phyloP scores from a whole-genome alignment of 2,888 invertebrate species.

The Tipula unca region DNA sequence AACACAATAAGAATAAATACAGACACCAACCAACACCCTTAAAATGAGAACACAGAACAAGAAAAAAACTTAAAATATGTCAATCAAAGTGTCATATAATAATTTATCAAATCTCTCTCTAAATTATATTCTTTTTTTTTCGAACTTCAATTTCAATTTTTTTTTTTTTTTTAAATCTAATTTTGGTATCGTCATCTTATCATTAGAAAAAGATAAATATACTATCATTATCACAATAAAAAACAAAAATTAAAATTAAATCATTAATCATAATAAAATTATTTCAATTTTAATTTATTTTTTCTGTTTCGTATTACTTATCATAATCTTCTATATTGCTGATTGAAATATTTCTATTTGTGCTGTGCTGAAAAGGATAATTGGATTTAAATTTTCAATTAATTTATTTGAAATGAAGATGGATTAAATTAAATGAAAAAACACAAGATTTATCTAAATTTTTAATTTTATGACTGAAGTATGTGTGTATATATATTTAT shows the following conservation, averaged over 20 bases:
- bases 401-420: slow-evolving; percentile 1
- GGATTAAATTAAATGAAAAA: not conserved
- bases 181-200: not conserved
- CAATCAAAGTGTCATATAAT: slow-evolving; percentile 14
- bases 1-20: not conserved
- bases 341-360: not conserved
- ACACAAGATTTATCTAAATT: not conserved
- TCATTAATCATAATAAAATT: slow-evolving; percentile 14
- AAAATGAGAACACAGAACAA: not conserved
- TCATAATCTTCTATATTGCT: not conserved
- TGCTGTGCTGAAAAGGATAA: not conserved
- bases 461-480: not conserved
- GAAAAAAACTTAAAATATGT: not conserved
- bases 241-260: not conserved
- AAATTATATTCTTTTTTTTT: not conserved
- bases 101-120: not conserved
- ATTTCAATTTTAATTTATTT: not conserved
- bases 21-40: not conserved
- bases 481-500: too few relatives aligned
- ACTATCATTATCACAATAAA: not conserved
- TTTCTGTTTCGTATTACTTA: not conserved
- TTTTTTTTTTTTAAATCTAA: not conserved
- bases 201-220: not conserved
- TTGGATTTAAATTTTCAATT: not conserved
- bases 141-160: not conserved